Evolutionary conservation across 2,113 vertebrate species (phyloP).

Genomic region (Pogona vitticeps): DNA sequence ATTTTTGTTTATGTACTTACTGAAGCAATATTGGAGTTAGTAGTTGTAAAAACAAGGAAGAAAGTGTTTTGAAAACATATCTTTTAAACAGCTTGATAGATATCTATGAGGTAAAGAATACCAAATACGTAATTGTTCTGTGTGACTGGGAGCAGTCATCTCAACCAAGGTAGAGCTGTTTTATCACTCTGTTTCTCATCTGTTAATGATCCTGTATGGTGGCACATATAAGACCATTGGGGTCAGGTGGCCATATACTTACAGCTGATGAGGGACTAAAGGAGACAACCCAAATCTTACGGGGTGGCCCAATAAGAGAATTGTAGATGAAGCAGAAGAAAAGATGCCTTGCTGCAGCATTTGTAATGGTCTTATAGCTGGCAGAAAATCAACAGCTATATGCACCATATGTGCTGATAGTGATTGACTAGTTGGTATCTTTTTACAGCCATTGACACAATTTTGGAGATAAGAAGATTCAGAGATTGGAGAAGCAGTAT

Average conservation of each 20-base stretch:
- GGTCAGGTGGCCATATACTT: not conserved
- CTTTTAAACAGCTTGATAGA: not conserved
- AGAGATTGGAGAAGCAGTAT: slow-evolving; percentile 49
- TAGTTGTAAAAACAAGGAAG: not conserved
- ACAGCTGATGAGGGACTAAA: not conserved
- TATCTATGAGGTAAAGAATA: not conserved
- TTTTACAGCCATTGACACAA: slow-evolving; percentile 62
- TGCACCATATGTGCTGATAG: slow-evolving; percentile 17
- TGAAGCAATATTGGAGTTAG: not conserved
- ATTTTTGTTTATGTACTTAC: not conserved
- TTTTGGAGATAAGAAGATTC: slow-evolving; percentile 68
- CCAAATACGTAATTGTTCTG: not conserved
- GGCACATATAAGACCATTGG: too few species aligned
- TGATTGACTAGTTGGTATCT: slow-evolving; percentile 60
- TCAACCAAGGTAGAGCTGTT: not conserved
- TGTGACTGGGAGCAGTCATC: not conserved
- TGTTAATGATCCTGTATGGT: not conserved
- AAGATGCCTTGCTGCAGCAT: not conserved
- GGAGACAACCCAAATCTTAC: not conserved
- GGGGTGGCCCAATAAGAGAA: not conserved
- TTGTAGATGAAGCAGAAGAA: not conserved
- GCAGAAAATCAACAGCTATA: not conserved
- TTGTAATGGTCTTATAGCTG: not conserved
- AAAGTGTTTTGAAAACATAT: not conserved
- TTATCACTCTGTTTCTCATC: not conserved